Base-by-base conservation (phyloP, 2,797 vertebrate genomes). In the Siniperca scherzeri region DNA sequence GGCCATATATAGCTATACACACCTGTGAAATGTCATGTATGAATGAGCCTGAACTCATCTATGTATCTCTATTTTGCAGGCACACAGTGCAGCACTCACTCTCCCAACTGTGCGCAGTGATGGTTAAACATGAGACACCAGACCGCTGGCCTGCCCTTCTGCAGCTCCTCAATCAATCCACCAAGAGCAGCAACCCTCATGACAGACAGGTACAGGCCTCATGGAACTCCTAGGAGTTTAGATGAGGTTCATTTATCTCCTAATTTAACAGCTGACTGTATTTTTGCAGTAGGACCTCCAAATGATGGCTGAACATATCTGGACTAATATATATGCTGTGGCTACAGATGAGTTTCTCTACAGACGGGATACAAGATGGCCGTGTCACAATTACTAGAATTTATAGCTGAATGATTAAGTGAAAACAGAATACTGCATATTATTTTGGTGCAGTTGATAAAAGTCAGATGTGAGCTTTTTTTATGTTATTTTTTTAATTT, bases 131-230 rank as follows among this genome's bases (percentile, higher is more conserved):
- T 11, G 97, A 98, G 93, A 97, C 95, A 0, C 95, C 97, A 4
- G 96, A 97, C 59, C 94, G 93, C 80, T 98, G 98, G 98, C 97
- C 98, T 12, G 96, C 97, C 50, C 92, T 98, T 73, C 94, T 98
- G 69, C 91, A 96, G 55, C 93, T 98, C 33, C 96, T 98, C 57
- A 97, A 95, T 61, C 88, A 97, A n/a, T 95, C 96, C 46, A 97
- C 96, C 40, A 96, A 93, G 46, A 97, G 97, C 70, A 74, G 77
- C 44, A 94, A 96, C 76, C 90, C 95, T 48, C 87, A 94, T 1
- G 97, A 97, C 82, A 95, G 95, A 95, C 96, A 97, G 96, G 97
- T 97, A 88, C 3, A 10, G 11, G n/a, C 19, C 65, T 56, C 30
- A 10, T 12, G 1, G 1, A 50, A 40, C 13, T 44, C 2, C 1